phyloP scores from a whole-genome alignment of 2,888 invertebrate species.

The Caenorhabditis becei region DNA sequence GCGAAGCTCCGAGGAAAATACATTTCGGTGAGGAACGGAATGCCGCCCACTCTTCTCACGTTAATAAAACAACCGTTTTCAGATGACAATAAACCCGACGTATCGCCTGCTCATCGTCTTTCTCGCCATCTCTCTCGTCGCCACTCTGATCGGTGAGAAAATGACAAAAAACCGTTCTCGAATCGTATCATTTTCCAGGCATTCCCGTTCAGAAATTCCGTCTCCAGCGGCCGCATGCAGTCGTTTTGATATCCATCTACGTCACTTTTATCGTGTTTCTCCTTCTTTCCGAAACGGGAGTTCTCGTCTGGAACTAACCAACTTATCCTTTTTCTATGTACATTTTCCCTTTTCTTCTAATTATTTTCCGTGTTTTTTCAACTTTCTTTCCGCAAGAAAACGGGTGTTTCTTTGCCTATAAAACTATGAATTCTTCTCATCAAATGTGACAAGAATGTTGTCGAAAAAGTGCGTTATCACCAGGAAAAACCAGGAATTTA shows the following conservation, averaged over 20 bases:
- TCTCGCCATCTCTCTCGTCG: conserved; percentile 43
- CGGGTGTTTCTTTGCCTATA: neutral
- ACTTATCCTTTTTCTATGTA: conserved; percentile 17
- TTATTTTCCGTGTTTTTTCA: neutral
- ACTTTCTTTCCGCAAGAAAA: neutral
- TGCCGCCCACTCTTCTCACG: conserved; percentile 80
- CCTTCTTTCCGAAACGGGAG: conserved; percentile 83
- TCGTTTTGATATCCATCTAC: conserved; percentile 83
- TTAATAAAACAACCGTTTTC: too few relatives aligned
- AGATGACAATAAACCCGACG: conserved; percentile 61
- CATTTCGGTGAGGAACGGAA: conserved; percentile 78
- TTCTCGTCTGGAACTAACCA: conserved; percentile 52
- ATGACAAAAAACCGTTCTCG: neutral
- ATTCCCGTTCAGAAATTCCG: conserved; percentile 53
- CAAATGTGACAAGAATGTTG: neutral
- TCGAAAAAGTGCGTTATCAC: neutral
- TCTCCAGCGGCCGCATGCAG: conserved; percentile 45
- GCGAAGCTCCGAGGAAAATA: conserved; percentile 72
- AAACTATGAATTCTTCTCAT: neutral
- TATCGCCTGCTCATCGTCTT: conserved; percentile 62
- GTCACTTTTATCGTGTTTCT: conserved; percentile 84
- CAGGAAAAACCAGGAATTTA: conserved; percentile 22
- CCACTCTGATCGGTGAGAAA: conserved; percentile 39
- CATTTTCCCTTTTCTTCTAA: neutral
- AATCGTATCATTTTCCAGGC: conserved; percentile 51